Evolutionary conservation across 1,140 invertebrate genomes (phyloP).

Genomic region (Hesperophylax magnus): DNA sequence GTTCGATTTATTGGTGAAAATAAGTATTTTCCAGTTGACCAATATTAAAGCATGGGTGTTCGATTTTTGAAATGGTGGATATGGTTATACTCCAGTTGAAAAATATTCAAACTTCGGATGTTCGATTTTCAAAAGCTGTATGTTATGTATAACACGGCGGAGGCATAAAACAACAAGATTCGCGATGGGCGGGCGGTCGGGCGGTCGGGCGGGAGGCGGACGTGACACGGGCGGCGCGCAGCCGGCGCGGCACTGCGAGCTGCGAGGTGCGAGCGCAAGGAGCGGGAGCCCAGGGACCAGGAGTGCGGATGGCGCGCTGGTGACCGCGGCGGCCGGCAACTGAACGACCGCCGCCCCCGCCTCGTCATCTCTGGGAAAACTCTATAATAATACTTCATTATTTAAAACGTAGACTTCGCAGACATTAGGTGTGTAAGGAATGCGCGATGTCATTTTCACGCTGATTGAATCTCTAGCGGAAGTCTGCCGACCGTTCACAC

Average conservation of each 20-base stretch:
- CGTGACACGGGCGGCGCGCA: neutral
- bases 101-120: no score
- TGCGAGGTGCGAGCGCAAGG: no score
- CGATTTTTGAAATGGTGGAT: no score
- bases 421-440: neutral
- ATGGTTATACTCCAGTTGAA: no score
- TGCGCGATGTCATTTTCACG: constrained; percentile 2
- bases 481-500: no score
- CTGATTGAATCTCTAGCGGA: neutral
- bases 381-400: neutral
- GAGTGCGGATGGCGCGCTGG: no score
- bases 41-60: no score
- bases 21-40: no score
- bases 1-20: no score
- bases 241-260: neutral
- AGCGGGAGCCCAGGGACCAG: no score
- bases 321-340: neutral
- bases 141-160: neutral
- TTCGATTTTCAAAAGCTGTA: no score
- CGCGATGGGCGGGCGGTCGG: neutral
- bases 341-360: neutral
- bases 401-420: no score
- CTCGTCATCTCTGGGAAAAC: neutral
- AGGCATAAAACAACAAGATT: neutral
- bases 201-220: neutral